phyloP scores from a whole-genome alignment of 2,113 vertebrate species.

The Sorex araneus region DNA sequence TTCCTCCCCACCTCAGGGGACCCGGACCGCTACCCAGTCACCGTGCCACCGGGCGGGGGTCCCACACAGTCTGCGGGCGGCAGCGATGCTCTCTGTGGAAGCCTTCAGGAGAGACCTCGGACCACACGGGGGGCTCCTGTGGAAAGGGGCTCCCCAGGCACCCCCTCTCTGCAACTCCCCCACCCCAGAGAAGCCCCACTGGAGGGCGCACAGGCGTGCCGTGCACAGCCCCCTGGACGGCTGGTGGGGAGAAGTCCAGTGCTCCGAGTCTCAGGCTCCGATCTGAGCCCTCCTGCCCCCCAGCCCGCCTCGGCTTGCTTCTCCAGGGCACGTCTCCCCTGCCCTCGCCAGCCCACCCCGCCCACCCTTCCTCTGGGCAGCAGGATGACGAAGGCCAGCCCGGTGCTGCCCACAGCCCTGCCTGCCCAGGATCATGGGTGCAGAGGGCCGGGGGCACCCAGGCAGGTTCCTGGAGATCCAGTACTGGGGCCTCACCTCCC shows the following conservation, averaged over 20 bases:
- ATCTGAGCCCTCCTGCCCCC: background rate
- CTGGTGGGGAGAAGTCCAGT: no score
- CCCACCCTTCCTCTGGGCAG: background rate
- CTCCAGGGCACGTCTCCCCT: background rate
- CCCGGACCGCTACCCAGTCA: background rate
- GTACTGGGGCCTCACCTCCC: no score
- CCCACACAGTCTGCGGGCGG: background rate
- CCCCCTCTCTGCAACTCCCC: background rate
- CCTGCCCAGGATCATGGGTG: accelerated
- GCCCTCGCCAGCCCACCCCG: accelerated
- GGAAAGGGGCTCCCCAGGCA: no score
- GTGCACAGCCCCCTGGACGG: no score
- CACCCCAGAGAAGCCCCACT: background rate
- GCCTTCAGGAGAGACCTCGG: background rate
- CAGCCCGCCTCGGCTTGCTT: background rate
- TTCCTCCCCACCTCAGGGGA: background rate
- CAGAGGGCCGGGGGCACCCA: background rate
- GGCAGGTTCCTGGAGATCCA: no score
- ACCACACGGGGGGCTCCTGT: accelerated
- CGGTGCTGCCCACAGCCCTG: background rate
- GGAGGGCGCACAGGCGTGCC: no score
- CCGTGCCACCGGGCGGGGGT: background rate
- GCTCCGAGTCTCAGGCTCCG: no score
- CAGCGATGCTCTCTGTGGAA: background rate
- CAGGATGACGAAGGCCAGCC: background rate